Conservation (phyloP, 2,113 vertebrate genomes). For the Campylorhamphus procurvoides region DNA sequence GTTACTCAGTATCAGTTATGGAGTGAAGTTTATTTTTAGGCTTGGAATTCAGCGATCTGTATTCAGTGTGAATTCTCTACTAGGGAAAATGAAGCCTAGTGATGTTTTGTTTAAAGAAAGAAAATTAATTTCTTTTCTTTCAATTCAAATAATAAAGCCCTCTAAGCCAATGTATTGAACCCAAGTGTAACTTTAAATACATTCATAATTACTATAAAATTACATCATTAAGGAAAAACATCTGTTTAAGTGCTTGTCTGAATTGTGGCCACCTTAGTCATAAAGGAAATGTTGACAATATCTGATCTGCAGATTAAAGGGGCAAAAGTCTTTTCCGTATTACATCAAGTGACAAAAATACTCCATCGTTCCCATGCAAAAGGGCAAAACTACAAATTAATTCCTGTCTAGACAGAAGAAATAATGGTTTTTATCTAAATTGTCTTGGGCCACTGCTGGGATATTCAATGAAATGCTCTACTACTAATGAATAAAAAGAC, state of each 20-base stretch:
- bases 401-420: constrained; percentile 51
- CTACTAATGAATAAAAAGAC: constrained; percentile 58
- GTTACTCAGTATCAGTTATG: background rate
- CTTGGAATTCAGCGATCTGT: background rate
- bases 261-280: background rate
- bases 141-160: background rate
- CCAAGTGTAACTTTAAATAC: background rate
- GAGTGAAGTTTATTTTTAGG: background rate
- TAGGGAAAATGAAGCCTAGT: background rate
- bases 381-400: constrained; percentile 47
- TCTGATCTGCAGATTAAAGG: constrained; percentile 1
- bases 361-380: background rate
- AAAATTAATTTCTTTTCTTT: background rate
- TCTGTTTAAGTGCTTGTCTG: background rate
- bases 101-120: background rate
- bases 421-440: constrained; percentile 46
- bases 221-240: background rate
- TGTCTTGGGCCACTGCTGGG: constrained; percentile 37
- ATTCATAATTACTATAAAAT: constrained; percentile 5
- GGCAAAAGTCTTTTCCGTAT: background rate
- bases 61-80: background rate
- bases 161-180: background rate
- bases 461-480: constrained; percentile 29
- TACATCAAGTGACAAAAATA: constrained; percentile 18
- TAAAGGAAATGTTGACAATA: background rate